A percentile compares a stretch with the other conserved stretches of the same genome.
Evolutionary conservation across 2,888 invertebrate genomes (phyloP).

Genomic region (Epinotia ramella): DNA sequence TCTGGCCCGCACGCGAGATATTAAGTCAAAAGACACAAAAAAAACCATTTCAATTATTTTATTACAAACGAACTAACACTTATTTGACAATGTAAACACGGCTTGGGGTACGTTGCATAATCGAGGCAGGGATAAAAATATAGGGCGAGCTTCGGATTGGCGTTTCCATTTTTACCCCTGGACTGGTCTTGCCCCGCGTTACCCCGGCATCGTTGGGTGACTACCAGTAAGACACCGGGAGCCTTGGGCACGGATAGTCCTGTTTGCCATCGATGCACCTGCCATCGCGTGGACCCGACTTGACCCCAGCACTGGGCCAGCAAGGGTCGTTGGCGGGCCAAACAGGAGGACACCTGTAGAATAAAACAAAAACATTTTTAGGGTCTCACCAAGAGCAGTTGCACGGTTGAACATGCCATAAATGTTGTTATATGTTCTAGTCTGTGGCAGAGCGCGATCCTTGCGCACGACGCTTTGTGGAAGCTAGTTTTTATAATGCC

Average conservation of each 20-base stretch:
- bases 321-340: conserved; percentile 31
- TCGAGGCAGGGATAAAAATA: not conserved
- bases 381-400: no score
- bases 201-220: not conserved
- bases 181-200: not conserved
- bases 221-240: conserved; percentile 23
- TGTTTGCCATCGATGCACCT: conserved; percentile 26
- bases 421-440: no score
- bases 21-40: not conserved
- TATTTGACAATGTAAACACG: not conserved
- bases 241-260: conserved; percentile 29
- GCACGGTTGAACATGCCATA: no score
- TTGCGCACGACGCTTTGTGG: no score
- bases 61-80: conserved; percentile 4
- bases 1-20: not conserved
- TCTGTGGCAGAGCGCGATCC: no score
- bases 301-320: conserved; percentile 32
- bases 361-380: no score
- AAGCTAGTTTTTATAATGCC: no score
- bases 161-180: not conserved
- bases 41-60: not conserved
- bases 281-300: conserved; percentile 37
- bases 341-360: conserved; percentile 11
- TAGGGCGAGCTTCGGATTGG: not conserved
- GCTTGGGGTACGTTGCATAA: not conserved